Conservation (phyloP, 2,113 vertebrate species). For the Onychorhynchus coronatus region DNA sequence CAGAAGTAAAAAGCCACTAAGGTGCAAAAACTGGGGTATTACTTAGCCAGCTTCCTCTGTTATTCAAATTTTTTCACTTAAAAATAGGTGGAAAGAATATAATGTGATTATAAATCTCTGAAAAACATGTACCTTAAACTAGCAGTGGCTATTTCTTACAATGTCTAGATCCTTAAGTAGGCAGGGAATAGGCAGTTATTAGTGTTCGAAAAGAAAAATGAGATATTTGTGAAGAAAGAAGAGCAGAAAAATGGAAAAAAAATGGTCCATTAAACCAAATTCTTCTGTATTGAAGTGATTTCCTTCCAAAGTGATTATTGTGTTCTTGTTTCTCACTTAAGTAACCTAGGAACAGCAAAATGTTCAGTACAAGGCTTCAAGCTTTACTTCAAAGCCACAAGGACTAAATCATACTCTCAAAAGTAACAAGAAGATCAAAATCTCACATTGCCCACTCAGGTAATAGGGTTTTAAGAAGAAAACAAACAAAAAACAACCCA, state of each 20-base stretch:
- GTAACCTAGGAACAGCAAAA: neutral
- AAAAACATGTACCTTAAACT: neutral
- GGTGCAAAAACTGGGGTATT: neutral
- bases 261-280: neutral
- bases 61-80: neutral
- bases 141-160: neutral
- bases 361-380: neutral
- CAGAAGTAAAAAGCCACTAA: neutral
- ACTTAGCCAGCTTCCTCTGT: neutral
- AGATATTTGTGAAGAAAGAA: neutral
- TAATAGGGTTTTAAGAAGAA: neutral
- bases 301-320: neutral
- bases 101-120: neutral
- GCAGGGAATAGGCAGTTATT: neutral
- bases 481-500: neutral
- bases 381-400: neutral
- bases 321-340: neutral
- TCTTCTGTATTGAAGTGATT: neutral
- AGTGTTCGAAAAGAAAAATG: neutral
- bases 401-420: neutral
- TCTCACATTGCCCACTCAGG: neutral
- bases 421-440: neutral
- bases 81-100: neutral
- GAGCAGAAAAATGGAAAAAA: neutral
- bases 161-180: neutral